Percentiles rank a stretch among this genome's conserved stretches.
Evolutionary conservation across 2,113 vertebrate species (phyloP).

Genomic region (Engystomops pustulosus): DNA sequence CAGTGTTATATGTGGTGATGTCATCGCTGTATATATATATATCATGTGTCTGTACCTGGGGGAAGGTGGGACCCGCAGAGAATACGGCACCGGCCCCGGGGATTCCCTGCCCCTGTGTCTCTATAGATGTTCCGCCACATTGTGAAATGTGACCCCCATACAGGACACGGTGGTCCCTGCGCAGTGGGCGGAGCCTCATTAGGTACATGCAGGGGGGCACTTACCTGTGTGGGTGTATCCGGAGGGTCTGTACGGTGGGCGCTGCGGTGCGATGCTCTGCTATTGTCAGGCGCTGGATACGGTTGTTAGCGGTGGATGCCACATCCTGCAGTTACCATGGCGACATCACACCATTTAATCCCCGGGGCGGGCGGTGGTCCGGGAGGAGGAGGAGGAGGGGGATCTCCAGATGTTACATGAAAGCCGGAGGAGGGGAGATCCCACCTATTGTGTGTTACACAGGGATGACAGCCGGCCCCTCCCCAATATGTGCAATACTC

Average conservation of each 20-base stretch:
- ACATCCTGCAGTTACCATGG: slow-evolving; percentile 33
- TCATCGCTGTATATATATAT: background rate
- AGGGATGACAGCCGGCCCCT: slow-evolving; percentile 28
- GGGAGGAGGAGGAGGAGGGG: background rate
- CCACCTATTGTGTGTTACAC: slow-evolving; percentile 22
- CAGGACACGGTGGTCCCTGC: no score
- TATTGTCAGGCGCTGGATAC: slow-evolving; percentile 4
- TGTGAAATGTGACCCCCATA: no score
- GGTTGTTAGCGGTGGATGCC: background rate
- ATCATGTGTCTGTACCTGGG: no score
- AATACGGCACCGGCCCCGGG: no score
- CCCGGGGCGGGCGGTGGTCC: background rate
- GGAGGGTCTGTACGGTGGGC: no score
- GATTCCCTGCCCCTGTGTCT: no score
- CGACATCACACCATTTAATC: slow-evolving; percentile 18
- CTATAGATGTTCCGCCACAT: no score
- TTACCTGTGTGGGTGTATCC: background rate
- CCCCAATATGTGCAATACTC: background rate
- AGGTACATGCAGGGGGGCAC: background rate
- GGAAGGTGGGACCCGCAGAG: no score
- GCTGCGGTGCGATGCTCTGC: slow-evolving; percentile 23
- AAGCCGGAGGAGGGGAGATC: background rate
- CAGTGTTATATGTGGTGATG: background rate
- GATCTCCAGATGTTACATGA: slow-evolving; percentile 47
- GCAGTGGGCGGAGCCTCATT: no score